Percentiles rank a stretch among this genome's conserved stretches.
Conservation (phyloP, 1,140 invertebrate genomes). For the Neodiprion virginianus region DNA sequence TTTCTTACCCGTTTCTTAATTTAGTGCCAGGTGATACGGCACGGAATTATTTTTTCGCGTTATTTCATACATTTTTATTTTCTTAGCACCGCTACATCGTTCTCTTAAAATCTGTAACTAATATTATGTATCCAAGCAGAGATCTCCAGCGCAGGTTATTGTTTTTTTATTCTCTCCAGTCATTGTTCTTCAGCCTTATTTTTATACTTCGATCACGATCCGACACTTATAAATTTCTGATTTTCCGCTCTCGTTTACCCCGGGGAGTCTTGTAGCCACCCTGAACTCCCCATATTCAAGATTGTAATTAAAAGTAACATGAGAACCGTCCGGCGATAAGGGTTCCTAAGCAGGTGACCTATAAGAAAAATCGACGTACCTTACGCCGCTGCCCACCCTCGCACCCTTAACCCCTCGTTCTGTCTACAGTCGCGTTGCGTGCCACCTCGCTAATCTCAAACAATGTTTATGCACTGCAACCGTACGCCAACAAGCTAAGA, state of each 20-base stretch:
- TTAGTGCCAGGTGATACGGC: no score
- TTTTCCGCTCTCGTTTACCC: conserved; percentile 40
- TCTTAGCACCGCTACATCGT: no score
- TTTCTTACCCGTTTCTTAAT: no score
- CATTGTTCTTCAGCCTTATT: no score
- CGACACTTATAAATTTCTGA: conserved; percentile 21
- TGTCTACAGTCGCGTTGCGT: conserved; percentile 35
- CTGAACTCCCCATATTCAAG: conserved; percentile 43
- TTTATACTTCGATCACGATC: neutral
- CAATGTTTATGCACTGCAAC: conserved; percentile 49
- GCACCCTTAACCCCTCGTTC: conserved; percentile 21
- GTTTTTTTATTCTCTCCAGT: neutral
- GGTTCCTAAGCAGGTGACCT: conserved; percentile 41
- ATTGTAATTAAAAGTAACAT: conserved; percentile 54
- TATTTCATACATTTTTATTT: no score
- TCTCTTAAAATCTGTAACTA: no score
- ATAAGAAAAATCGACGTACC: conserved; percentile 58
- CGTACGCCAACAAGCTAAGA: conserved; percentile 43
- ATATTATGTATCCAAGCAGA: no score
- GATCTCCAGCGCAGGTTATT: no score
- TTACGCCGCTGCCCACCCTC: conserved; percentile 20
- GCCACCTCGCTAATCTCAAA: conserved; percentile 44
- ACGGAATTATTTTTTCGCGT: no score
- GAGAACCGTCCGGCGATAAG: conserved; percentile 51
- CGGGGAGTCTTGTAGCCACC: conserved; percentile 36